Conservation (phyloP, 2,797 vertebrate species). For the Buceros bicornis region DNA sequence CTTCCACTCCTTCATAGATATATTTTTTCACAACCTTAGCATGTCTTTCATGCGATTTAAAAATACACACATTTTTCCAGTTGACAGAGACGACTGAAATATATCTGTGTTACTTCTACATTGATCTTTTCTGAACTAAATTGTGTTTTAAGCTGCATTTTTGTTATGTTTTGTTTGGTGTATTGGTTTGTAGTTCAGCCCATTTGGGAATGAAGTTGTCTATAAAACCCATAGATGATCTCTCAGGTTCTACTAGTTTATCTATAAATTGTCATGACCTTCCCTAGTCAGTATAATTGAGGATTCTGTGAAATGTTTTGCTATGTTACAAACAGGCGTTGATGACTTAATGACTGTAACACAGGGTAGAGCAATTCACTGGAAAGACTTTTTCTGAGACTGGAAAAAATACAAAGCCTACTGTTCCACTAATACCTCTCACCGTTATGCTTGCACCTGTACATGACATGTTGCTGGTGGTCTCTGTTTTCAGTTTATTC, state of each 20-base stretch:
- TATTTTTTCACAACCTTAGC: neutral
- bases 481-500: neutral
- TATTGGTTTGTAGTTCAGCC: neutral
- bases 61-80: neutral
- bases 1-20: neutral
- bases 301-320: neutral
- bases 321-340: neutral
- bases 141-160: neutral
- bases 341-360: constrained; percentile 18
- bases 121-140: neutral
- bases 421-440: neutral
- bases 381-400: neutral
- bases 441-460: neutral
- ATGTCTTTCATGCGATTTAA: neutral
- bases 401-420: neutral
- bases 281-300: neutral
- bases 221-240: neutral
- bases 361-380: neutral
- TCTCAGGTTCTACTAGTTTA: neutral
- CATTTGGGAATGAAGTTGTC: neutral
- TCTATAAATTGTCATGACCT: neutral
- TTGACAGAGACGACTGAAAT: neutral
- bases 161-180: fast-evolving
- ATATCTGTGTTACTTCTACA: neutral
- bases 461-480: neutral